phyloP scores from a whole-genome alignment of 2,888 invertebrate species.

The Isoperla grammatica region DNA sequence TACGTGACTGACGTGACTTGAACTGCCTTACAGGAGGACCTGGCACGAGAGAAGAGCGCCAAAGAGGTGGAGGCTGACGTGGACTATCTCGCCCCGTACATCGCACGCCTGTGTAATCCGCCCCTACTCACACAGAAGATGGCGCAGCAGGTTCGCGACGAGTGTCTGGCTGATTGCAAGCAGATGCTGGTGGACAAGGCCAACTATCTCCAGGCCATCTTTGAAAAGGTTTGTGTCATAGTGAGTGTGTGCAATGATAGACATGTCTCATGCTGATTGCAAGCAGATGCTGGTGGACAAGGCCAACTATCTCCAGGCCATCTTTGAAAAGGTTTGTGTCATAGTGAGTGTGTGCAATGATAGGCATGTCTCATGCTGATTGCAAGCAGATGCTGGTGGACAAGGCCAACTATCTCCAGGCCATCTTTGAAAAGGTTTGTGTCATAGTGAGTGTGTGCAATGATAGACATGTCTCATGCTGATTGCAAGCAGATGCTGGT shows the following conservation, averaged over 20 bases:
- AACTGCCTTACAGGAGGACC: constrained; percentile 46
- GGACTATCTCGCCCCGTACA: constrained; percentile 59
- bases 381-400: too few species aligned
- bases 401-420: too few species aligned
- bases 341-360: too few species aligned
- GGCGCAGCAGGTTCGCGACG: constrained; percentile 47
- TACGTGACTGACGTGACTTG: too few species aligned
- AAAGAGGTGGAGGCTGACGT: constrained; percentile 57
- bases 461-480: too few species aligned
- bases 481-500: too few species aligned
- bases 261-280: constrained; percentile 62
- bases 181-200: constrained; percentile 56
- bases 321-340: constrained; percentile 55
- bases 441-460: too few species aligned
- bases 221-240: constrained; percentile 51
- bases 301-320: constrained; percentile 58
- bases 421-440: too few species aligned
- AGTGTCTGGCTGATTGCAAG: constrained; percentile 64
- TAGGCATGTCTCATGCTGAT: too few species aligned
- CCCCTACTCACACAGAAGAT: constrained; percentile 47
- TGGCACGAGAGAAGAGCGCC: constrained; percentile 49
- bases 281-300: constrained; percentile 56
- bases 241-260: constrained; percentile 35
- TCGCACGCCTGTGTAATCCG: constrained; percentile 44
- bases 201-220: constrained; percentile 57